Percentiles rank a stretch among this genome's conserved stretches.
These are phyloP conservation scores for Fistularia commersonii DNA, from an alignment of 2,797 vertebrate genomes.

Conservation along the genomic window DNA sequence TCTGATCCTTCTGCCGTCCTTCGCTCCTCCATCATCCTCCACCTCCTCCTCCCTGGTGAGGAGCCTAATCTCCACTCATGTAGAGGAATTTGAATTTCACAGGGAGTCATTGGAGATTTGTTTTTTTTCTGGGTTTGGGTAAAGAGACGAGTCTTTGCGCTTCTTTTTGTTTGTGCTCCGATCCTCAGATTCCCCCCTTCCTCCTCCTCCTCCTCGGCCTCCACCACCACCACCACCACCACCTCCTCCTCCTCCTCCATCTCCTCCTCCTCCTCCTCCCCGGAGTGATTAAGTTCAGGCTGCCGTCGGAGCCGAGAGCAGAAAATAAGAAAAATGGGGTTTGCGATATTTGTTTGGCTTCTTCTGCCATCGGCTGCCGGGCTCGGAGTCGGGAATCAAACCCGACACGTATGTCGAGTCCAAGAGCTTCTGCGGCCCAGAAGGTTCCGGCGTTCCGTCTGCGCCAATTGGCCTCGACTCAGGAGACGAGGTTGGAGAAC, in stretches of 20 bases:
- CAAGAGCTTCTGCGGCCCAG: conserved; percentile 1
- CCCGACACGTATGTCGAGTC: conserved; percentile 23
- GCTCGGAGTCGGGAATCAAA: no score
- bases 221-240: no score
- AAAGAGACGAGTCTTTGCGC: conserved; percentile 6
- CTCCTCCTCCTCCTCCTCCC: no score
- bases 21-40: conserved; percentile 27
- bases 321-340: no score
- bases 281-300: conserved; percentile 23
- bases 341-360: no score
- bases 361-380: no score
- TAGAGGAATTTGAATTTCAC: conserved; percentile 65
- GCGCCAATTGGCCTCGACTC: no score
- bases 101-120: conserved; percentile 59
- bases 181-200: no score
- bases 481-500: no score
- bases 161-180: no score
- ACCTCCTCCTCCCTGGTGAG: conserved; percentile 41
- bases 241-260: no score
- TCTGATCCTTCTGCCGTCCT: conserved; percentile 22
- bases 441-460: not conserved
- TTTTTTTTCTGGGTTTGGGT: conserved; percentile 18
- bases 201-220: no score
- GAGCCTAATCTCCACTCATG: conserved; percentile 13
- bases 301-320: conserved; percentile 32